Evolutionary conservation across 2,797 vertebrate genomes (phyloP), one percentile per base, ranked within the genome.

Genomic region (Malacoraja senta): DNA sequence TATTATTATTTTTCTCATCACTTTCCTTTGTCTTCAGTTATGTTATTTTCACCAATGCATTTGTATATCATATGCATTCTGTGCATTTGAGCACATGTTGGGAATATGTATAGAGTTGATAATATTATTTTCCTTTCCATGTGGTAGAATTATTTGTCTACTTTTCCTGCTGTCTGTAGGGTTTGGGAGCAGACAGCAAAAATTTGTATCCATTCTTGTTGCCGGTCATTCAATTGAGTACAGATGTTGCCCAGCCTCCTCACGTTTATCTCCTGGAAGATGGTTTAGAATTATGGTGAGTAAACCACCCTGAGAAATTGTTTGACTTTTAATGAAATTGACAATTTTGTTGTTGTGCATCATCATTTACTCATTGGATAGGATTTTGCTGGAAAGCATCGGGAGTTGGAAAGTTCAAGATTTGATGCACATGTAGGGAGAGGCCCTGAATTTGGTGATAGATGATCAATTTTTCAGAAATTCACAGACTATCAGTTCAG

Each of bases 191-290:
- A 94, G 98, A 99, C 94, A 98, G 98, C 95, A 98, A 97, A 96
- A 99, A 98, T 96, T 97, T 99, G 83, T 99, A 99, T 94, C 97
- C 98, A 94, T 99, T 99, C 95, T 97, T 99, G 32, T 97, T 99
- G 94, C 99, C 99, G 93, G 97, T 99, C 95, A 99, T 99, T 96
- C 98, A 99, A 93, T 97, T 99, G 95, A 99, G 99, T 96, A 99
- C 98, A 12, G 98, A 99, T 94, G 98, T 99, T 94, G 98, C 97
- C 17, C 98, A 99, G 95, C 98, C 98, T 13, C 99, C 98, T 10
- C 98, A 99, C 94, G 98, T 99, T 78, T 99, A 99, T 96, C 97
- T 99, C 95, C 96, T 99, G 94, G 99, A 99, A 97, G 99, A 99
- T 93, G 98, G 98, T 95, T 96, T 99, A 95, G 98, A 99, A 95